These are phyloP conservation scores for Sphinx pinastri DNA, from an alignment of 2,888 invertebrate genomes.

Conservation along the genomic window DNA sequence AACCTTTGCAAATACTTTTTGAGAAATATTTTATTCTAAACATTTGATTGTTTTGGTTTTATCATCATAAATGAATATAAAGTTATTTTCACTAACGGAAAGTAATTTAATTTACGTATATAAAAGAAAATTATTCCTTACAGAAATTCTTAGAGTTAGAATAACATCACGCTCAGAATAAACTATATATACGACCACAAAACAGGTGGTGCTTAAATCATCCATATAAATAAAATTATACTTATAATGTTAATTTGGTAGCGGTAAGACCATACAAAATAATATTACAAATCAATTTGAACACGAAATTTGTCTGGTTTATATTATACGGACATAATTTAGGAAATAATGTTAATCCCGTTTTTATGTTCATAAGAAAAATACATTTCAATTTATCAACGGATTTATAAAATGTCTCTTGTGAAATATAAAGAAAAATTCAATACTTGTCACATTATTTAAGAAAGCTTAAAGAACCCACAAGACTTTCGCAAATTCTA, in stretches of 20 bases:
- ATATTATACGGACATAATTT: neutral
- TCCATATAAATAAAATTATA: conserved; percentile 23
- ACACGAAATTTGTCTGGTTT: conserved; percentile 3
- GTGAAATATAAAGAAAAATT: conserved; percentile 7
- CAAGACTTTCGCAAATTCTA: conserved; percentile 54
- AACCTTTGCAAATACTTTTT: neutral
- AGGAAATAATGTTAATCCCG: neutral
- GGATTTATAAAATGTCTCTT: conserved; percentile 5
- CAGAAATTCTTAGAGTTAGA: neutral
- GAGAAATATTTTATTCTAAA: neutral
- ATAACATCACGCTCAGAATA: neutral
- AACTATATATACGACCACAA: neutral
- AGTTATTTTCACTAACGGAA: no score
- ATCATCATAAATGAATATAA: no score
- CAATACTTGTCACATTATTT: conserved; percentile 20
- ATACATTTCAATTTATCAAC: neutral
- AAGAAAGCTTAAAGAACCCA: conserved; percentile 17
- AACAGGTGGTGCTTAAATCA: conserved; percentile 15
- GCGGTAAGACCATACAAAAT: conserved; percentile 13
- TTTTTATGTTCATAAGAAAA: neutral
- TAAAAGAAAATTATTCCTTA: neutral
- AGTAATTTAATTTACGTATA: no score
- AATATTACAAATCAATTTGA: conserved; percentile 21
- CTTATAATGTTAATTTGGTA: conserved; percentile 28
- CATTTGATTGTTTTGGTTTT: neutral